Evolutionary conservation across 1,140 invertebrate species (phyloP).

Genomic region (Pinna nobilis): DNA sequence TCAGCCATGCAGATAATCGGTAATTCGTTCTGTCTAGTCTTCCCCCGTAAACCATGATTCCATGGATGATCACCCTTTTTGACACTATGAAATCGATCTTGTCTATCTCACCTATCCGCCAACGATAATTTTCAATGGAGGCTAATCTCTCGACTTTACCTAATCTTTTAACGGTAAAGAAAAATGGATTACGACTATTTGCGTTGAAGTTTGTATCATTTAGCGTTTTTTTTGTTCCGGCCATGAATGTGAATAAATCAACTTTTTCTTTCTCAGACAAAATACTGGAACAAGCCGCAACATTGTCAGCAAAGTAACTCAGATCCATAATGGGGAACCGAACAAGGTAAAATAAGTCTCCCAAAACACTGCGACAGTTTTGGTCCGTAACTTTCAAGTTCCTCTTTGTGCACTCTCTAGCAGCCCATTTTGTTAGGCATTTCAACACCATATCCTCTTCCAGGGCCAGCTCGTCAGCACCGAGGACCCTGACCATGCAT

Average conservation of each 20-base stretch:
- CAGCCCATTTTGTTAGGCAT: constrained; percentile 24
- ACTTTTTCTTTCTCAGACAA: constrained; percentile 21
- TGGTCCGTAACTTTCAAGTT: background rate
- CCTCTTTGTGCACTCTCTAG: constrained; percentile 13
- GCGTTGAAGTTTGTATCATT: background rate
- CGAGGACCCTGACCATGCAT: constrained; percentile 11
- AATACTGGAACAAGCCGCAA: background rate
- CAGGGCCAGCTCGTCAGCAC: constrained; percentile 23
- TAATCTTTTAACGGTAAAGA: background rate
- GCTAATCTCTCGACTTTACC: constrained; percentile 6
- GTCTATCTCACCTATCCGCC: constrained; percentile 5
- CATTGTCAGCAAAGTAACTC: constrained; percentile 25
- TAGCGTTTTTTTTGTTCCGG: constrained; percentile 10
- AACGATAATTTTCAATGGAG: constrained; percentile 7
- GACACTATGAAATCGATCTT: constrained; percentile 10
- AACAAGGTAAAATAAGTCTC: constrained; percentile 31
- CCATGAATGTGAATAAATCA: constrained; percentile 13
- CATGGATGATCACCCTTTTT: constrained; percentile 4
- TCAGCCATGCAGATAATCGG: constrained; percentile 6
- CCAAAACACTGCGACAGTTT: constrained; percentile 17
- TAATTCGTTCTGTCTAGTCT: constrained; percentile 10
- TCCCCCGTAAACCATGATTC: constrained; percentile 7
- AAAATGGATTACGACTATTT: constrained; percentile 1
- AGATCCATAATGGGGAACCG: constrained; percentile 34
- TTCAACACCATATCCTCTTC: constrained; percentile 28